A percentile compares a stretch with the other conserved stretches of the same genome.
phyloP scores from a whole-genome alignment of 92 coral and sea anemone species.

The Actinernus sp. region DNA sequence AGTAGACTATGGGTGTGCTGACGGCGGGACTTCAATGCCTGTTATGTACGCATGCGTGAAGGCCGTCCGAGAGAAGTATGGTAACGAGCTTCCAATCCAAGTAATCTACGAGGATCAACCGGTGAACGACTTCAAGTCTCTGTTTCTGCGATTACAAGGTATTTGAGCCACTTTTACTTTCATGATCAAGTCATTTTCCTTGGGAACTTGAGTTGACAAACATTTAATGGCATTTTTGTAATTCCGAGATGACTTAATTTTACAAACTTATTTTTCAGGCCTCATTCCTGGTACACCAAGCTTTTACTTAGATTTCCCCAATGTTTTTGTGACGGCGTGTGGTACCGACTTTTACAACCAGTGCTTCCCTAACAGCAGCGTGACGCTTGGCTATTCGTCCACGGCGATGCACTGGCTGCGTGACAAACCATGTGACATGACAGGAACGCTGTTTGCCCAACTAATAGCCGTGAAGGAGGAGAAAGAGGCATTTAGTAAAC shows the following conservation, averaged over 20 bases:
- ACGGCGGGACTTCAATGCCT: conserved; percentile 89
- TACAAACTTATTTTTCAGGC: too few species aligned
- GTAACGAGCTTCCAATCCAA: conserved; percentile 63
- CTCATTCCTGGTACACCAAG: conserved; percentile 73
- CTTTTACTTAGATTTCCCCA: conserved; percentile 55
- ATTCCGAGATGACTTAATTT: too few species aligned
- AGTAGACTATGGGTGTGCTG: conserved; percentile 77
- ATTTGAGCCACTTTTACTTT: background rate
- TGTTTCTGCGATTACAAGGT: conserved; percentile 85
- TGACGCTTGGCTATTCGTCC: conserved; percentile 64
- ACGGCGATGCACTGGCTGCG: conserved; percentile 88
- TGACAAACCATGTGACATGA: conserved; percentile 75
- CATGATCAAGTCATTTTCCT: too few species aligned
- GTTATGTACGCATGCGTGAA: conserved; percentile 66
- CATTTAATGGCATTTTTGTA: too few species aligned
- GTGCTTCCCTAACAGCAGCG: conserved; percentile 61
- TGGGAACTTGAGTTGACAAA: too few species aligned
- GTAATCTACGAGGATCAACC: conserved; percentile 87
- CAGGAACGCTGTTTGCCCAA: conserved; percentile 74
- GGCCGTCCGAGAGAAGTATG: conserved; percentile 69
- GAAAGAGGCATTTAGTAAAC: conserved; percentile 42
- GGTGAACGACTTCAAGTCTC: conserved; percentile 80
- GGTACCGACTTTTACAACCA: conserved; percentile 82
- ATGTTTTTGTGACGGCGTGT: conserved; percentile 71
- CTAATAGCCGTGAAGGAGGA: conserved; percentile 73